Evolutionary conservation across 2,113 vertebrate species (phyloP).

Genomic region (Diadophis punctatus): DNA sequence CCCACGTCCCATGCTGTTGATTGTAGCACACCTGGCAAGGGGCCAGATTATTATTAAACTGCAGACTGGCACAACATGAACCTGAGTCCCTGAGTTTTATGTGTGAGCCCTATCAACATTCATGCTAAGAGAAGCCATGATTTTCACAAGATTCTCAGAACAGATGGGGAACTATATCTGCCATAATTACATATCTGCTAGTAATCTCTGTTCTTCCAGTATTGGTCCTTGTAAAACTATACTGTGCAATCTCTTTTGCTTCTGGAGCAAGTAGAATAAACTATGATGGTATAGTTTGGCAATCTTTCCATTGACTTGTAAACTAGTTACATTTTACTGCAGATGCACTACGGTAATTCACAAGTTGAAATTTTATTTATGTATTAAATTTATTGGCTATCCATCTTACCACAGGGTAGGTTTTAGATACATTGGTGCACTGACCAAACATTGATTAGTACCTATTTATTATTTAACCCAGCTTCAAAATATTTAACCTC

Average conservation of each 20-base stretch:
- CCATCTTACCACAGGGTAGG: not conserved
- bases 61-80: not conserved
- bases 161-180: not conserved
- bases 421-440: not conserved
- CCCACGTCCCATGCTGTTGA: constrained; percentile 15
- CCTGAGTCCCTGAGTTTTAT: not conserved
- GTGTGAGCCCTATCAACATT: not conserved
- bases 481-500: not conserved
- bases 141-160: not conserved
- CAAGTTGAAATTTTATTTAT: not conserved
- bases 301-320: not conserved
- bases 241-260: not conserved
- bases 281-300: not conserved
- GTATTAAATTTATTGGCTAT: not conserved
- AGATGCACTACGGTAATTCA: not conserved
- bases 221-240: not conserved
- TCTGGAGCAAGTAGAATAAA: not conserved
- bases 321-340: not conserved
- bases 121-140: not conserved
- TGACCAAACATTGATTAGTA: not conserved
- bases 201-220: not conserved
- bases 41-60: not conserved
- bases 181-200: not conserved
- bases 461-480: not conserved
- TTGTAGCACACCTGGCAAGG: constrained; percentile 34